Conservation (phyloP, 2,113 vertebrate species). For the Austrofundulus limnaeus region DNA sequence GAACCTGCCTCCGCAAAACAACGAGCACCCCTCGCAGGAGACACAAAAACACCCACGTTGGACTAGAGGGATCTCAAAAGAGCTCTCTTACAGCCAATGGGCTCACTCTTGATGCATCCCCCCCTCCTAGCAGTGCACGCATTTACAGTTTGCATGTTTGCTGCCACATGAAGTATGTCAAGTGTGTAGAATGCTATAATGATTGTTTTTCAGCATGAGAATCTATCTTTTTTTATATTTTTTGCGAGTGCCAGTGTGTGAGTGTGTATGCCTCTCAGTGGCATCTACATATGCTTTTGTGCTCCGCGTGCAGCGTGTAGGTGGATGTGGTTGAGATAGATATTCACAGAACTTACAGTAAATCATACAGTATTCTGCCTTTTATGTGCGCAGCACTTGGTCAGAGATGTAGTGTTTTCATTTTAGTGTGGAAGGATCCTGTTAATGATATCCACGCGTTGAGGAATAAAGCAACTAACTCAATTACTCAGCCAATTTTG, state of each 20-base stretch:
- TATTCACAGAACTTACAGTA: conserved; percentile 44
- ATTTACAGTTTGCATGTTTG: conserved; percentile 53
- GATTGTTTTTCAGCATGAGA: conserved; percentile 16
- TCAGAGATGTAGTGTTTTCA: conserved; percentile 48
- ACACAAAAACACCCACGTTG: conserved; percentile 77
- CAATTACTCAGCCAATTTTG: too few species aligned
- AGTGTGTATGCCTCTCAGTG: conserved; percentile 18
- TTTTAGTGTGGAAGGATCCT: conserved; percentile 42
- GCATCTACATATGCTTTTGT: conserved; percentile 44
- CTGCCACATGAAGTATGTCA: conserved; percentile 28
- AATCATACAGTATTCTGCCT: conserved; percentile 45
- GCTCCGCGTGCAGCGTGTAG: conserved; percentile 52
- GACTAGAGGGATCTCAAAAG: conserved; percentile 60
- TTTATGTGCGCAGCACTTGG: conserved; percentile 51
- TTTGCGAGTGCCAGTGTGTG: conserved; percentile 13
- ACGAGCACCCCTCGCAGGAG: conserved; percentile 72
- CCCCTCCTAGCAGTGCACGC: conserved; percentile 41
- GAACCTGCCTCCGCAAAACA: conserved; percentile 78
- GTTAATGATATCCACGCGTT: conserved; percentile 52
- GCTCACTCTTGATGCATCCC: conserved; percentile 46
- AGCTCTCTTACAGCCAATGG: conserved; percentile 64
- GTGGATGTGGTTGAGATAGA: conserved; percentile 65
- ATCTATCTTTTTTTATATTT: conserved; percentile 19
- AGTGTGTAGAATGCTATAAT: conserved; percentile 13
- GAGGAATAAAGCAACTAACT: conserved; percentile 40